phyloP scores from a whole-genome alignment of 2,888 invertebrate species.

The Limnephilus auricula region DNA sequence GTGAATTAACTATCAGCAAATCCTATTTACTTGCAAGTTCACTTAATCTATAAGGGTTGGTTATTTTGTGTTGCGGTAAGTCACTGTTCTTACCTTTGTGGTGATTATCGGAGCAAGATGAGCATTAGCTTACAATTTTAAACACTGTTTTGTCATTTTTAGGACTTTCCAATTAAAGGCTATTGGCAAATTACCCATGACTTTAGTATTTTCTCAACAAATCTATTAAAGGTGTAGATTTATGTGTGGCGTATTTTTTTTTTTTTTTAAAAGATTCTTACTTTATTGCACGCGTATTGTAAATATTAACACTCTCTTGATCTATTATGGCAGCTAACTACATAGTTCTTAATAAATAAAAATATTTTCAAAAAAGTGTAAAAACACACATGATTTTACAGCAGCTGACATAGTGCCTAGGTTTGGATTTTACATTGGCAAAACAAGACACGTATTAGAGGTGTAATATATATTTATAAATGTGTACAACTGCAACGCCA shows the following conservation, averaged over 20 bases:
- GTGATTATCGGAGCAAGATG: neutral
- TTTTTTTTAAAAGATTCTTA: no score
- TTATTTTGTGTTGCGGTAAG: conserved; percentile 6
- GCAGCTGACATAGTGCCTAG: no score
- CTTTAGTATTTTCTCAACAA: neutral
- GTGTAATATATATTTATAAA: neutral
- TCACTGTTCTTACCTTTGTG: neutral
- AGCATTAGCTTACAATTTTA: neutral
- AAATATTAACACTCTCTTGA: no score
- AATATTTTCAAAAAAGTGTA: no score
- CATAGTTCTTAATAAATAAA: no score
- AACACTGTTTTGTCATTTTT: neutral
- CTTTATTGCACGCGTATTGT: no score
- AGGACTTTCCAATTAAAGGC: neutral
- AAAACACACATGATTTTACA: no score
- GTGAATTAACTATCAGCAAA: neutral
- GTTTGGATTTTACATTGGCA: no score
- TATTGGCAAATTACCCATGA: neutral
- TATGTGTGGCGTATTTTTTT: no score
- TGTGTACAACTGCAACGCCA: neutral
- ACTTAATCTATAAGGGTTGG: neutral
- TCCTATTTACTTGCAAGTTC: conserved; percentile 12
- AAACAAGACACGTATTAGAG: no score
- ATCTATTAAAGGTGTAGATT: neutral
- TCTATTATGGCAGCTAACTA: no score